A percentile compares a stretch with the other conserved stretches of the same genome.
phyloP scores from a whole-genome alignment of 2,797 vertebrate genomes.

The Gallinago solitaria region DNA sequence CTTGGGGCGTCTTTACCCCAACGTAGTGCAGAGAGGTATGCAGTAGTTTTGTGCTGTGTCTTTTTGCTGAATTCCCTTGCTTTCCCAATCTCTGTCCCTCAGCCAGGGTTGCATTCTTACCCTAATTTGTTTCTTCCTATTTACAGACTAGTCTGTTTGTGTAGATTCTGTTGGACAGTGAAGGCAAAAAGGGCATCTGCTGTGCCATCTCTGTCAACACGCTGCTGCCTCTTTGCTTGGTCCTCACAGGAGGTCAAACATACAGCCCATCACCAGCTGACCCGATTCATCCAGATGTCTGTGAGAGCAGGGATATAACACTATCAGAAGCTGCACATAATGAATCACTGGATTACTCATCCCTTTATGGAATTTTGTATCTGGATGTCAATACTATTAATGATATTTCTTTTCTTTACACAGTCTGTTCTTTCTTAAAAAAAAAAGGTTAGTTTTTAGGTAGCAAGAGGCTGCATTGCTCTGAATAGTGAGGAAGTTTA shows the following conservation, averaged over 20 bases:
- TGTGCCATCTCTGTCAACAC: background rate
- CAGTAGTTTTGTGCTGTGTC: background rate
- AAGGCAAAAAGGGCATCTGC: background rate
- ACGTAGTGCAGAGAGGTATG: background rate
- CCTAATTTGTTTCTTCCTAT: background rate
- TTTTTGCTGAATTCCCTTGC: background rate
- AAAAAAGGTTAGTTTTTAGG: background rate
- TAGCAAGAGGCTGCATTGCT: background rate
- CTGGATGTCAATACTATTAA: background rate
- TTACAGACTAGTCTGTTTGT: background rate
- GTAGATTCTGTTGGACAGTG: background rate
- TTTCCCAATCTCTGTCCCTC: background rate
- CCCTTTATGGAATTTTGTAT: background rate
- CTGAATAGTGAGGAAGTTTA: background rate
- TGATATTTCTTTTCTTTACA: background rate
- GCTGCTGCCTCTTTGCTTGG: background rate
- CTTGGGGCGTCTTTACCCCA: background rate
- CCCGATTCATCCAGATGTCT: rapidly evolving
- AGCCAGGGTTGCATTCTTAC: background rate
- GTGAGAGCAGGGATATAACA: background rate
- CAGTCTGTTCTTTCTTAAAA: background rate
- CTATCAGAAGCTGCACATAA: background rate
- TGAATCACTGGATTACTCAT: background rate
- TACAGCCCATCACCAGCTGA: background rate
- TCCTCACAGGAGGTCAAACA: background rate